Percentiles rank a stretch among this genome's conserved stretches.
phyloP scores from a whole-genome alignment of 2,797 vertebrate species.

The Aplochiton taeniatus region DNA sequence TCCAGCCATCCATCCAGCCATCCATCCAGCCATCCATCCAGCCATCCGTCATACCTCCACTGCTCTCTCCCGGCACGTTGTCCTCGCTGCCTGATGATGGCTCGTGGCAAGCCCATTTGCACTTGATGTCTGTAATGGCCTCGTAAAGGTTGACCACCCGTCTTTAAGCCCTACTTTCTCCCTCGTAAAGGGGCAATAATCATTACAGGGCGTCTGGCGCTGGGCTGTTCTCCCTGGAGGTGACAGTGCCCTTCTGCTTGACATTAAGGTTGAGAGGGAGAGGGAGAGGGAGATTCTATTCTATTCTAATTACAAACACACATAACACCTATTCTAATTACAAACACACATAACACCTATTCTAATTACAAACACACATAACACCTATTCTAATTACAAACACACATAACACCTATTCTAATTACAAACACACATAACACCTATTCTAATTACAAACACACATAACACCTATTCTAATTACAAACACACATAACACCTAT shows the following conservation, averaged over 20 bases:
- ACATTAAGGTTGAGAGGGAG: constrained; percentile 1
- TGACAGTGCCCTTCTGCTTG: constrained; percentile 31
- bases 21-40: too few relatives aligned
- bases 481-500: too few relatives aligned
- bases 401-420: too few relatives aligned
- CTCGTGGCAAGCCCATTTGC: constrained; percentile 19
- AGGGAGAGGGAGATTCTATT: constrained; percentile 1
- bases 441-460: too few relatives aligned
- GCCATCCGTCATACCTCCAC: not conserved
- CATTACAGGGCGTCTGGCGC: constrained; percentile 27
- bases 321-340: too few relatives aligned
- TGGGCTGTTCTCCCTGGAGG: constrained; percentile 31
- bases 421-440: too few relatives aligned
- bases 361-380: too few relatives aligned
- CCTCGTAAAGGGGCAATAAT: constrained; percentile 47
- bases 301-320: too few relatives aligned
- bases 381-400: too few relatives aligned
- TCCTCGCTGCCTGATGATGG: constrained; percentile 18
- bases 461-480: too few relatives aligned
- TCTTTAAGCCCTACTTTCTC: constrained; percentile 29
- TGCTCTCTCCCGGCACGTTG: constrained; percentile 9
- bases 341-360: not conserved
- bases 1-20: not conserved
- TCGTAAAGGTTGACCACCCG: constrained; percentile 54
- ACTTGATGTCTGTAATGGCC: constrained; percentile 41